Percentiles rank a stretch among this genome's conserved stretches.
Conservation (phyloP, 2,113 vertebrate genomes). For the Neodon shergylaensis region DNA sequence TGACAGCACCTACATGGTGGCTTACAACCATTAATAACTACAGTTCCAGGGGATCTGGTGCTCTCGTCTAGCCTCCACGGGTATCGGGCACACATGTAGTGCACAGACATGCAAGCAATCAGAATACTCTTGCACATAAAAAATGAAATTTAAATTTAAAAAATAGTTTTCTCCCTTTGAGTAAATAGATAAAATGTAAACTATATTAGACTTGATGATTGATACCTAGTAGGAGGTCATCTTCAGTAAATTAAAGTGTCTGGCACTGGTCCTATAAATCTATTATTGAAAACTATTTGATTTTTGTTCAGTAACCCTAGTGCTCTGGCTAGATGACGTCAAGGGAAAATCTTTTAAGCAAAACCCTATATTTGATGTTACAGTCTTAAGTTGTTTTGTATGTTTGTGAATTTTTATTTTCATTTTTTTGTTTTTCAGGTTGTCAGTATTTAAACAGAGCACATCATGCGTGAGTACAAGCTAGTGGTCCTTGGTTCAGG, state of each 20-base stretch:
- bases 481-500: conserved; percentile 99
- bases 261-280: neutral
- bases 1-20: neutral
- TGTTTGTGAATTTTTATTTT: conserved; percentile 30
- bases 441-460: conserved; percentile 89
- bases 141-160: neutral
- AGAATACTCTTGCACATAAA: neutral
- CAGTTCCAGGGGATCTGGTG: neutral
- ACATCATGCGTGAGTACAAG: conserved; percentile 99
- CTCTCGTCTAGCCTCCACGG: neutral
- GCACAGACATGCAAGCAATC: neutral
- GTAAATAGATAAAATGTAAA: conserved; percentile 33
- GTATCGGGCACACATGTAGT: neutral
- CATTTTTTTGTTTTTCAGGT: conserved; percentile 84
- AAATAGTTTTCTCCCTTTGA: neutral
- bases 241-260: conserved; percentile 11
- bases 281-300: neutral
- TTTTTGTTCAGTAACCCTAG: neutral
- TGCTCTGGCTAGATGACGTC: neutral
- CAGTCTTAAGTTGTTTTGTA: conserved; percentile 24
- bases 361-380: conserved; percentile 24
- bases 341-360: neutral
- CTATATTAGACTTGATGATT: neutral
- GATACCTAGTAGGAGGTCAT: neutral
- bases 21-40: neutral